A percentile compares a stretch with the other conserved stretches of the same genome.
Evolutionary conservation across 2,113 vertebrate species (phyloP).

Genomic region (Hirundichthys speculiger): DNA sequence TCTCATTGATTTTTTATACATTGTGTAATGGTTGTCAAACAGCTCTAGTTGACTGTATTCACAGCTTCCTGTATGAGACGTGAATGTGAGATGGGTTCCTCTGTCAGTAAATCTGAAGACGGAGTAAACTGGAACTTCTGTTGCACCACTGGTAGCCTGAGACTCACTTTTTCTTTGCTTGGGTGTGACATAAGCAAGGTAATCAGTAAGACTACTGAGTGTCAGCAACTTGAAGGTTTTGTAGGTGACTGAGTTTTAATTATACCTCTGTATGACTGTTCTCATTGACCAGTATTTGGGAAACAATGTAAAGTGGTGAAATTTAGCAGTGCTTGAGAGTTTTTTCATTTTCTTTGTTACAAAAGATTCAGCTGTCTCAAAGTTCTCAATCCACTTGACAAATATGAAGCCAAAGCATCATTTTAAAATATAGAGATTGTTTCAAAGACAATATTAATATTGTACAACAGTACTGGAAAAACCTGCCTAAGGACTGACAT

Average conservation of each 20-base stretch:
- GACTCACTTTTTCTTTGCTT: conserved; percentile 3
- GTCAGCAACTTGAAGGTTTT: conserved; percentile 34
- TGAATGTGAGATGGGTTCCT: conserved; percentile 55
- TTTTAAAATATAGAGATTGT: not conserved
- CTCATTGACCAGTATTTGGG: too few relatives aligned
- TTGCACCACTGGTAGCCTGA: too few relatives aligned
- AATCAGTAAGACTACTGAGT: conserved; percentile 44
- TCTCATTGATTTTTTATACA: conserved; percentile 8
- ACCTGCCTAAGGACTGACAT: too few relatives aligned
- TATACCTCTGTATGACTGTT: conserved; percentile 1
- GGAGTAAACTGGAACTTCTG: too few relatives aligned
- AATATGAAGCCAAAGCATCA: not conserved
- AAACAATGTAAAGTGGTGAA: not conserved
- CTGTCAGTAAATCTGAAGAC: conserved; percentile 6
- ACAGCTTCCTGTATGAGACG: conserved; percentile 49
- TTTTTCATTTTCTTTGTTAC: not conserved
- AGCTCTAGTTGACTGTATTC: conserved; percentile 11
- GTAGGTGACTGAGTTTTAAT: conserved; percentile 12
- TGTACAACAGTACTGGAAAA: not conserved
- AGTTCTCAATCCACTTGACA: too few relatives aligned
- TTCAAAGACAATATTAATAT: not conserved
- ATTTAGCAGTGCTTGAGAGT: not conserved
- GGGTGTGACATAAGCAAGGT: conserved; percentile 54
- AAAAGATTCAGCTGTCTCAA: too few relatives aligned
- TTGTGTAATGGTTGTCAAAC: conserved; percentile 21